Conservation (phyloP, 2,797 vertebrate genomes). For the Poeciliopsis turneri region DNA sequence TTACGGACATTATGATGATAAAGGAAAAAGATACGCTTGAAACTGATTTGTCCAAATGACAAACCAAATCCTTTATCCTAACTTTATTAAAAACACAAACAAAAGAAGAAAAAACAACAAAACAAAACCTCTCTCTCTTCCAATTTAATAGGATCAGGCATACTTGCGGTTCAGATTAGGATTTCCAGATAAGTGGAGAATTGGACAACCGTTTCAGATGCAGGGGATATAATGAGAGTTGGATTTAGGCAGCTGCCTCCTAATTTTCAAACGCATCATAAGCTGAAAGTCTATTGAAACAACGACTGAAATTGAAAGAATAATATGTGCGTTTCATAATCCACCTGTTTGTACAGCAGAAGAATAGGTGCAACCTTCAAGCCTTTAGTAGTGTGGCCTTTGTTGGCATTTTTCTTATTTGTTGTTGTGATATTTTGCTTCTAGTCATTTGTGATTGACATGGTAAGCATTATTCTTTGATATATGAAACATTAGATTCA, state of each 20-base stretch:
- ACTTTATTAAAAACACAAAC: neutral
- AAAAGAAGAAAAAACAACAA: neutral
- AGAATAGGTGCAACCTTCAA: neutral
- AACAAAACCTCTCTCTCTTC: neutral
- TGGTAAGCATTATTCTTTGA: neutral
- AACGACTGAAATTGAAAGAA: neutral
- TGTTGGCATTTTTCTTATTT: neutral
- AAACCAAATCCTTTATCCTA: constrained; percentile 1
- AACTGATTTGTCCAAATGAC: neutral
- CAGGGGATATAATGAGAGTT: neutral
- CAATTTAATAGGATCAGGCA: constrained; percentile 4
- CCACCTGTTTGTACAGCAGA: neutral
- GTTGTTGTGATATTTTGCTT: neutral
- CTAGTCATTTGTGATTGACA: neutral
- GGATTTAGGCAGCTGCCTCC: neutral
- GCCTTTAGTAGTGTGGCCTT: neutral
- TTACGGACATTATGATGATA: neutral
- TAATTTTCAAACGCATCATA: neutral
- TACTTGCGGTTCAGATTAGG: constrained; percentile 1
- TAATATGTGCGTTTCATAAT: neutral
- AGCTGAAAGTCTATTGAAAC: neutral
- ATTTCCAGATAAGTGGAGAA: constrained; percentile 5
- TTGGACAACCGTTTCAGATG: neutral
- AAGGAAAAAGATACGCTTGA: neutral
- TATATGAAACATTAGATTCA: neutral